These are phyloP conservation scores for Propithecus coquereli DNA, from an alignment of 2,113 vertebrate species.

Conservation along the genomic window DNA sequence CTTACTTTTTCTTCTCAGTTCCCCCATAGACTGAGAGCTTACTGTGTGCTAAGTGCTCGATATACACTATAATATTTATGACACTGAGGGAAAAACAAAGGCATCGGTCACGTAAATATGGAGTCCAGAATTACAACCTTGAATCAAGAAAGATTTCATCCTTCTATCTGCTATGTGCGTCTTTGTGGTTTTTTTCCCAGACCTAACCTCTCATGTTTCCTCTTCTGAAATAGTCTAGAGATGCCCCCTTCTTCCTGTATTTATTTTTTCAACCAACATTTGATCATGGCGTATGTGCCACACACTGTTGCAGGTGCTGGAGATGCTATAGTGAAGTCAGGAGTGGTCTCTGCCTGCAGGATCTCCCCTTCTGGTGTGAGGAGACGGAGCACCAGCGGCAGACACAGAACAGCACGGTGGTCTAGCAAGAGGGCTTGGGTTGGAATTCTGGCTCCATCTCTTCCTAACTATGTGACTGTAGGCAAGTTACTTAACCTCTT, in stretches of 20 bases:
- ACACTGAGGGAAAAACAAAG: neutral
- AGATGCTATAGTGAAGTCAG: neutral
- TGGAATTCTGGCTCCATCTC: rapidly evolving
- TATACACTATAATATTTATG: no score
- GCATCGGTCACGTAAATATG: rapidly evolving
- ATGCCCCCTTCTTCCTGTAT: neutral
- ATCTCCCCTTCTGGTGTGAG: rapidly evolving
- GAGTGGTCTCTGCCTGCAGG: neutral
- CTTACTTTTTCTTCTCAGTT: neutral
- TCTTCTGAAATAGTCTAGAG: neutral
- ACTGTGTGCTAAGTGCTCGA: neutral
- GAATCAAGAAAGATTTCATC: neutral
- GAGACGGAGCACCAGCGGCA: rapidly evolving
- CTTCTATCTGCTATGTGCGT: no score
- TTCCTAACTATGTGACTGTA: neutral
- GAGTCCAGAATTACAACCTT: rapidly evolving
- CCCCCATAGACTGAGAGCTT: neutral
- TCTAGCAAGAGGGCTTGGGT: neutral
- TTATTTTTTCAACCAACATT: neutral
- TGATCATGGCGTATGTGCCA: neutral
- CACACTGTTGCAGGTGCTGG: rapidly evolving
- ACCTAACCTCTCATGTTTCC: neutral
- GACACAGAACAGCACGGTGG: rapidly evolving
- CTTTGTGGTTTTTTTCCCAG: neutral
- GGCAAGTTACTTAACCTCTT: neutral